A percentile compares a stretch with the other conserved stretches of the same genome.
phyloP scores from a whole-genome alignment of 1,140 invertebrate genomes.

The Samia ricini region DNA sequence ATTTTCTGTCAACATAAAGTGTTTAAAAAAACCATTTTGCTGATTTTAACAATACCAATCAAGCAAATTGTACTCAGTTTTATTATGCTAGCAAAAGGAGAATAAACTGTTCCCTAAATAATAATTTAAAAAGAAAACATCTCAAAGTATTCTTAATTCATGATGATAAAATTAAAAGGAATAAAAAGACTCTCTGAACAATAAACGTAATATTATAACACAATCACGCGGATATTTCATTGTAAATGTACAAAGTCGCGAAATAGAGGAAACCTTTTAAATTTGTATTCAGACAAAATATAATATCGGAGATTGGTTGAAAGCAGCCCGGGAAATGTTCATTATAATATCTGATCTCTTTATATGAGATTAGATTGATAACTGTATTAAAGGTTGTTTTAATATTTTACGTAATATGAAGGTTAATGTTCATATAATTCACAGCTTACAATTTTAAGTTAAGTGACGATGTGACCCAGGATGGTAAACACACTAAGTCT shows the following conservation, averaged over 20 bases:
- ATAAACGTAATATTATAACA: neutral
- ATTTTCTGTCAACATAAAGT: no score
- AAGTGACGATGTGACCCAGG: no score
- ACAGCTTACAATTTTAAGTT: neutral
- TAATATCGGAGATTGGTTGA: neutral
- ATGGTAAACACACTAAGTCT: no score
- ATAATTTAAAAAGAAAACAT: neutral
- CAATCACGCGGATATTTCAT: neutral
- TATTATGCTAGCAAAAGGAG: neutral
- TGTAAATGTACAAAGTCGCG: neutral
- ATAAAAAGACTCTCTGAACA: neutral
- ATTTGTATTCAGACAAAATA: no score
- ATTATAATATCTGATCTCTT: neutral
- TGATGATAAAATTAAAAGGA: neutral
- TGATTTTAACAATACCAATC: no score
- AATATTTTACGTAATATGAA: neutral
- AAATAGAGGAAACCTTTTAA: neutral
- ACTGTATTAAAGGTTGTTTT: neutral
- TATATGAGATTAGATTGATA: neutral
- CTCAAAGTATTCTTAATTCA: neutral
- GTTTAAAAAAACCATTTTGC: no score
- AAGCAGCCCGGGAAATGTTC: neutral
- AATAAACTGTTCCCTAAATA: neutral
- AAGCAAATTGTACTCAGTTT: no score
- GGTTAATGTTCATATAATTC: neutral